phyloP scores from a whole-genome alignment of 2,797 vertebrate species.

The Scomberomorus guttatus region DNA sequence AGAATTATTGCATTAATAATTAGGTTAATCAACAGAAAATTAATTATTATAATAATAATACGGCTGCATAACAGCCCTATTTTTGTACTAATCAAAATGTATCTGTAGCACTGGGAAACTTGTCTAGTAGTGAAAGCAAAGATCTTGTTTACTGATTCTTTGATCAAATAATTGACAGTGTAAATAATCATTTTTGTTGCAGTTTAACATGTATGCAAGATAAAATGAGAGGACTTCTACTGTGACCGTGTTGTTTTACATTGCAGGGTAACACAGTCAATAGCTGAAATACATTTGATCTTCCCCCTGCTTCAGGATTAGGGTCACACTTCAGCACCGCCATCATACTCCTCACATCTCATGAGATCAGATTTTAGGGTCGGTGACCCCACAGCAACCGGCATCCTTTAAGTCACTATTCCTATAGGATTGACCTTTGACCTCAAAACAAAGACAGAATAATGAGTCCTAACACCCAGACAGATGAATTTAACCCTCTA shows the following conservation, averaged over 20 bases:
- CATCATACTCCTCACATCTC: constrained; percentile 14
- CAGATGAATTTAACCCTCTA: constrained; percentile 44
- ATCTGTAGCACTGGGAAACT: too few species aligned
- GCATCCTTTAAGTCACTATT: constrained; percentile 10
- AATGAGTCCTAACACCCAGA: constrained; percentile 11
- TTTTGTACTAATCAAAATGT: background rate
- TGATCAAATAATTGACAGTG: background rate
- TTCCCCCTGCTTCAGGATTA: background rate
- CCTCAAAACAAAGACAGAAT: constrained; percentile 30
- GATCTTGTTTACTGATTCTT: background rate
- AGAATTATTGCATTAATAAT: background rate
- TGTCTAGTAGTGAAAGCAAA: too few species aligned
- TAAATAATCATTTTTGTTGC: background rate
- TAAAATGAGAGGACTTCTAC: background rate
- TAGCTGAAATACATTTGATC: background rate
- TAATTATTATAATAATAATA: background rate
- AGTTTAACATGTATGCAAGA: background rate
- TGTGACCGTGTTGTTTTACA: background rate
- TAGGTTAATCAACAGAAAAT: background rate
- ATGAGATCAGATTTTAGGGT: constrained; percentile 31
- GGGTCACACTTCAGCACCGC: background rate
- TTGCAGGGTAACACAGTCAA: background rate
- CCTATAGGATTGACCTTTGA: constrained; percentile 32
- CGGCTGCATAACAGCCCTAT: background rate
- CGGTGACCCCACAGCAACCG: constrained; percentile 10